These are phyloP conservation scores for Dromius quadrimaculatus DNA, from an alignment of 2,888 invertebrate genomes.

Conservation along the genomic window DNA sequence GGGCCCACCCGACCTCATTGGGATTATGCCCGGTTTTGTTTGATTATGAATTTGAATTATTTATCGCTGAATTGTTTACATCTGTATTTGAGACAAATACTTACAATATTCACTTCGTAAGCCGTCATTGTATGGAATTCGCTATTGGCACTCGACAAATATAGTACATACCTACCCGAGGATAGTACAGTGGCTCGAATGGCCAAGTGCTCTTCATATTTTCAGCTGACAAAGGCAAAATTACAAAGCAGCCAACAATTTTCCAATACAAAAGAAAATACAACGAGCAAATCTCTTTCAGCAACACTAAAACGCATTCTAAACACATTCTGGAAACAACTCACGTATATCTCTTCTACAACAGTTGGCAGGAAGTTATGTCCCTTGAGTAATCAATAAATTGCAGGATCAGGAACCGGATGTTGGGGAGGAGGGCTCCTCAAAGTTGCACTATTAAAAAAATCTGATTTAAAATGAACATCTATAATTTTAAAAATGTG, in stretches of 20 bases:
- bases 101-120: no score
- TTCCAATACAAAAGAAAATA: constrained; percentile 42
- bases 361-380: constrained; percentile 48
- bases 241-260: constrained; percentile 31
- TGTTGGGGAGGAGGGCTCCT: no score
- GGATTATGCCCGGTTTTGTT: background rate
- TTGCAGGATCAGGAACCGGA: constrained; percentile 47
- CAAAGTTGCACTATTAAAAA: no score
- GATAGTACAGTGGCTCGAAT: no score
- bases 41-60: background rate
- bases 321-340: constrained; percentile 42
- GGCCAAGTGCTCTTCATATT: constrained; percentile 49
- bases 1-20: background rate
- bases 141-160: background rate
- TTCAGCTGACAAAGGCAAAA: constrained; percentile 48
- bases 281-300: constrained; percentile 37
- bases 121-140: background rate
- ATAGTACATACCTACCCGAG: background rate
- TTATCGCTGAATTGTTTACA: background rate
- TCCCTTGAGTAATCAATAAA: constrained; percentile 49
- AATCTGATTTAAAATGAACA: no score
- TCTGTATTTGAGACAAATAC: no score
- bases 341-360: constrained; percentile 47
- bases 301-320: constrained; percentile 30
- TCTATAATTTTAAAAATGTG: no score